Base-by-base conservation (phyloP, 2,888 invertebrate genomes). In the Xiphydria camelus region DNA sequence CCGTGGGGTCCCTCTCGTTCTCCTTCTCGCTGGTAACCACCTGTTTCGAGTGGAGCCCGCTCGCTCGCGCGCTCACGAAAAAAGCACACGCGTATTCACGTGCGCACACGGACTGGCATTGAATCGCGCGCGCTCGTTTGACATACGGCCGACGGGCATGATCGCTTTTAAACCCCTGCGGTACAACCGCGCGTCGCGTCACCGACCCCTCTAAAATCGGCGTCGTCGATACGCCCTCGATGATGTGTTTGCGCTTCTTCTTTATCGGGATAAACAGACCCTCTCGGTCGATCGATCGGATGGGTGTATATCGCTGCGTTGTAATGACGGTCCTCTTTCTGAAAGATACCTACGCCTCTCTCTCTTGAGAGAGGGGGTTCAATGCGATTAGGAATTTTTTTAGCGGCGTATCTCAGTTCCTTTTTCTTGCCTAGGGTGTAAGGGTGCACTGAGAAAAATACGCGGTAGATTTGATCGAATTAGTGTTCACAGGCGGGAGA, bases 131-230 rank as follows among this genome's bases (percentile, higher is more conserved):
- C 38, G 42, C 49, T 37, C 47, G 49, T 61, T 63, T 62, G 67
- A 68, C 73, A 72, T 73, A 73, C 68, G 73, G 72, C 48, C 53
- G 60, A 65, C 59, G 68, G 62, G 60, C 37, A 17, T 12, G 29
- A n/a, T 33, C 14, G 18, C 20, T 25, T 36, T 23, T 22, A 18
- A 21, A 53, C 41, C 46, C 44, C 38, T 37, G 44, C n/a, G n/a
- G n/a, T n/a, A n/a, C n/a, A 47, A 41, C 34, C 41, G 33, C 45
- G 41, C 21, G 22, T 31, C 18, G 42, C 14, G 14, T 18, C 23
- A 34, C 19, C 40, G 34, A 38, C 47, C 43, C 31, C 36, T 33
- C 33, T 45, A 21, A 19, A n/a, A n/a, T n/a, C n/a, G n/a, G n/a
- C n/a, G n/a, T n/a, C n/a, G n/a, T n/a, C 42, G 25, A 47, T 49